These are phyloP conservation scores for Meloidogyne exigua DNA, from an alignment of 1,140 invertebrate species.

Conservation along the genomic window DNA sequence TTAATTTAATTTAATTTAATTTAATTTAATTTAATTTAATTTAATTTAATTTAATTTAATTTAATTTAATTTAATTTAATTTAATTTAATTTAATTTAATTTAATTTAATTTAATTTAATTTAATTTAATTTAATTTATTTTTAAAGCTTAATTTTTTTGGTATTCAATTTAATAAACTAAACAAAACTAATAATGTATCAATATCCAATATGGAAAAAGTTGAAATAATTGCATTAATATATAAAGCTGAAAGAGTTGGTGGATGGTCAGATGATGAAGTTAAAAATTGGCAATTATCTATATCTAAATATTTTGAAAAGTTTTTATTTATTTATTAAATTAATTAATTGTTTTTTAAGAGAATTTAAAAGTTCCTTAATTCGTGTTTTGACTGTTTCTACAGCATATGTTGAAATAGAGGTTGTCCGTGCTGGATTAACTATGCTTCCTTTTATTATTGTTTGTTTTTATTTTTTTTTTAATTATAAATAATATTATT, in stretches of 20 bases:
- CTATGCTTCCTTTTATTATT: slow-evolving; percentile 49
- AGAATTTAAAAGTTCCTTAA: slow-evolving; percentile 26
- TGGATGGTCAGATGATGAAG: slow-evolving; percentile 43
- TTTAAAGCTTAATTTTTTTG: slow-evolving; percentile 42
- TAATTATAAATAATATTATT: not conserved
- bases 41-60: not conserved
- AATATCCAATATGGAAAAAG: slow-evolving; percentile 31
- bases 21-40: no score
- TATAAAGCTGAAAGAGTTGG: slow-evolving; percentile 46
- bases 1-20: not conserved
- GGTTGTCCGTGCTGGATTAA: slow-evolving; percentile 48
- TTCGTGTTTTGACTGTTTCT: slow-evolving; percentile 38
- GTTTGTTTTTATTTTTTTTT: slow-evolving; percentile 1
- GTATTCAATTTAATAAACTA: slow-evolving; percentile 24
- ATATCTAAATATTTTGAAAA: slow-evolving; percentile 45
- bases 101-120: no score
- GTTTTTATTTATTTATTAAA: slow-evolving; percentile 17
- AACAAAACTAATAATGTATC: no score
- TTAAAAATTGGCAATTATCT: slow-evolving; percentile 46
- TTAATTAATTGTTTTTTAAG: slow-evolving; percentile 7
- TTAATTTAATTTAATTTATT: not conserved
- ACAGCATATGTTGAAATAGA: slow-evolving; percentile 42
- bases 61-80: not conserved
- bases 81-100: not conserved
- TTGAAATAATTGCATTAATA: slow-evolving; percentile 33